These are phyloP conservation scores for Tricholaema leucomelas DNA, from an alignment of 2,113 vertebrate species.

Conservation along the genomic window DNA sequence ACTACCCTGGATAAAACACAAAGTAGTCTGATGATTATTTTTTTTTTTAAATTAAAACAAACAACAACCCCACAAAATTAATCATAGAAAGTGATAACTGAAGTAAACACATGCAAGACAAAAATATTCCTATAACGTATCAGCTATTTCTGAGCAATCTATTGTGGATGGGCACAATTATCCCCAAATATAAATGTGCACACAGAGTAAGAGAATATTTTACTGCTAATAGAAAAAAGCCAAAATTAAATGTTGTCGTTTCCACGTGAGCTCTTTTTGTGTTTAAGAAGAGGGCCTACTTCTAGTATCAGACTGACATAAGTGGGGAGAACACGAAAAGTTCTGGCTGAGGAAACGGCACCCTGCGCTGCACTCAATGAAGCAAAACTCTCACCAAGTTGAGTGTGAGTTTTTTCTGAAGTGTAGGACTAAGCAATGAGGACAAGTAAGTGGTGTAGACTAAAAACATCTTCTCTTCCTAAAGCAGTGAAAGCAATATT, in stretches of 20 bases:
- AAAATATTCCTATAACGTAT: background rate
- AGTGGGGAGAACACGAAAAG: constrained; percentile 17
- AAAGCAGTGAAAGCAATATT: constrained; percentile 35
- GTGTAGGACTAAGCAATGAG: constrained; percentile 3
- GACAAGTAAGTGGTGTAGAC: constrained; percentile 16
- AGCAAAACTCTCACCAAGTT: constrained; percentile 49
- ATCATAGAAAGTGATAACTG: background rate
- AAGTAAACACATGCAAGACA: background rate
- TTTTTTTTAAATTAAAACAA: background rate
- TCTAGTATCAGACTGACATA: constrained; percentile 16
- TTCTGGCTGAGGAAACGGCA: constrained; percentile 41
- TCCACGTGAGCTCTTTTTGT: background rate
- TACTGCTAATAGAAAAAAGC: background rate
- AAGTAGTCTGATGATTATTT: background rate
- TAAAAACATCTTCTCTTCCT: constrained; percentile 24
- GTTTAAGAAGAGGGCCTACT: constrained; percentile 1
- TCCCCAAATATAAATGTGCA: background rate
- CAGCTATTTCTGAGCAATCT: background rate
- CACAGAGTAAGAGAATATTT: background rate
- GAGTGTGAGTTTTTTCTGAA: background rate
- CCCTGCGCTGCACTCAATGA: constrained; percentile 14
- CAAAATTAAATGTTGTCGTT: constrained; percentile 15
- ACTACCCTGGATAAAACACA: background rate
- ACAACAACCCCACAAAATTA: background rate
- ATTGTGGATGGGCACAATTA: background rate